Evolutionary conservation across 2,888 invertebrate species (phyloP).

Genomic region (Ornithoptera priamus): DNA sequence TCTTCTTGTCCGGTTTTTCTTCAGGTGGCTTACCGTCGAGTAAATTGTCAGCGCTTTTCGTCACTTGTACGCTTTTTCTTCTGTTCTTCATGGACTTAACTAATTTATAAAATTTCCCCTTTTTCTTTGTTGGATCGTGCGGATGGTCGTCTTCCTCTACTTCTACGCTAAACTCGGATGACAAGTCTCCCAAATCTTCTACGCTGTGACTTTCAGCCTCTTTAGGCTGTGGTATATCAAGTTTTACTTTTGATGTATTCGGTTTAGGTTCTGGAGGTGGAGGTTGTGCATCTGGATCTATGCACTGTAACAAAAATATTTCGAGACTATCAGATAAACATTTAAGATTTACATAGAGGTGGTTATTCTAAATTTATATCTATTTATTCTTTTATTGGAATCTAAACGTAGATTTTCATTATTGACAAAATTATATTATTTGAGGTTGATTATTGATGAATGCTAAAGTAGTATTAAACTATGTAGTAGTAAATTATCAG

Average conservation of each 20-base stretch:
- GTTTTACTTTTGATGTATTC: conserved; percentile 61
- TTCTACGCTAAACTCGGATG: conserved; percentile 74
- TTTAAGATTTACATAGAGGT: too few relatives aligned
- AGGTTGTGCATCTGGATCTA: conserved; percentile 67
- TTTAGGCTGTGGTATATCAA: conserved; percentile 56
- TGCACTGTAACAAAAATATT: conserved; percentile 52
- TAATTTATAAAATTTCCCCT: conserved; percentile 70
- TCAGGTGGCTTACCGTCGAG: conserved; percentile 57
- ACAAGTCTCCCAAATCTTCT: conserved; percentile 74
- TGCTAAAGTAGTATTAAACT: too few relatives aligned
- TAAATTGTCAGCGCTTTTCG: conserved; percentile 70
- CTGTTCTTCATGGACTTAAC: conserved; percentile 76
- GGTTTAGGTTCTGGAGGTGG: conserved; percentile 61
- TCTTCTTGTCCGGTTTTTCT: conserved; percentile 66
- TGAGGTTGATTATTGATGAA: too few relatives aligned
- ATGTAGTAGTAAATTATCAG: too few relatives aligned
- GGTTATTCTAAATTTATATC: too few relatives aligned
- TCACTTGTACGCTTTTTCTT: conserved; percentile 73
- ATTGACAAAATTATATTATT: too few relatives aligned
- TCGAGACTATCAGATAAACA: not conserved
- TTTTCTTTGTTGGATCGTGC: conserved; percentile 63
- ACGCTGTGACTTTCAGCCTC: conserved; percentile 68
- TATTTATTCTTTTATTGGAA: too few relatives aligned
- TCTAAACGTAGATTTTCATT: too few relatives aligned
- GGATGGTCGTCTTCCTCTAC: conserved; percentile 66